Base-by-base conservation (phyloP, 2,797 vertebrate species). In the Heteromormyrus szaboi region DNA sequence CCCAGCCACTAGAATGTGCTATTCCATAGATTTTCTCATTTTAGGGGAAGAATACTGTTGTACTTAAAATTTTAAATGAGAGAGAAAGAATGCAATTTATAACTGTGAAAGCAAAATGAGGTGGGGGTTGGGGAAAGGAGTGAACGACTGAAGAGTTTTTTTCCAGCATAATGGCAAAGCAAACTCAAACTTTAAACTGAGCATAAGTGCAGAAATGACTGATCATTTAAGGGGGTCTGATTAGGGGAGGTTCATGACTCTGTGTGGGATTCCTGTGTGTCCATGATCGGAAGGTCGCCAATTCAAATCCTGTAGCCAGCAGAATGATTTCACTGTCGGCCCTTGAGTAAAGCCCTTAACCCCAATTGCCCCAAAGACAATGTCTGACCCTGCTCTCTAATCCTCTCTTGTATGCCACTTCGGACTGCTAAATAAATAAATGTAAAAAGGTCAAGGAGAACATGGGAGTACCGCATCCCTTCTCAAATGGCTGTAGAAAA, bases 1-100 rank as follows among this genome's bases (percentile, higher is more conserved):
- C 92, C 91, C 62, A 94, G 90, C 97, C 97, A 94, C 97, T 97
- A 97, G 97, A 95, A 96, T 96, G 97, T 97, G 97, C 97, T 98
- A 96, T 97, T 97, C 95, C 96, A 96, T 94, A 97, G 96, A 90
- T 95, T 96, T 96, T 96, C 91, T 91, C 86, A 87, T 88, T 12
- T 90, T 81, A 90, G 9, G 25, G 65, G 86, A 87, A 90, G 90
- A 91, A 91, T 93, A 88, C 53, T 2, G 89, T 72, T 8, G 94
- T 94, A 93, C 87, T 93, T 95, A 92, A 91, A 91, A 94, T 95
- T 95, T 93, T 91, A 84, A 87, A 90, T 92, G 91, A 90, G 88
- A 92, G 91, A 93, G 92, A 93, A 93, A 95, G 89, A 95, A 94
- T 90, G 90, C 54, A 88, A 94, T 95, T 95, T 93, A 59, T 86